Conservation (phyloP, 2,113 vertebrate species). For the Megaceryle maxima region DNA sequence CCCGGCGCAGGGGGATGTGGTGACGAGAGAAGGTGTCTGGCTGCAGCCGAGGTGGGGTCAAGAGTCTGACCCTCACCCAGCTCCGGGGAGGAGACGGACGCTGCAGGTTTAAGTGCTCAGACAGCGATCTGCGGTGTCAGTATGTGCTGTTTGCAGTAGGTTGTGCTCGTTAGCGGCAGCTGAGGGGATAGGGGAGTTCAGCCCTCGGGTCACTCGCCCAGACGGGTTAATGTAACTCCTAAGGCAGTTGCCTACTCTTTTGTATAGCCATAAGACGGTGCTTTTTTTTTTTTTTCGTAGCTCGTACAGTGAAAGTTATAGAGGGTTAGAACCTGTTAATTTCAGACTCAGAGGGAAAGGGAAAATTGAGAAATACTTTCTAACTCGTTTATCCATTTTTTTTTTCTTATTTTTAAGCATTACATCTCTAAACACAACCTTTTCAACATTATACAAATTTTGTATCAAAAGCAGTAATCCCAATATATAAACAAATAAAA, state of each 20-base stretch:
- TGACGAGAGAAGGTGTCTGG: no score
- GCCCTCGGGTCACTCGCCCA: accelerated
- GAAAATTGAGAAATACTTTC: background rate
- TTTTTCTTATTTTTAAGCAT: background rate
- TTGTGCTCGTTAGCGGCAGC: background rate
- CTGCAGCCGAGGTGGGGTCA: no score
- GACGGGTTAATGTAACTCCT: background rate
- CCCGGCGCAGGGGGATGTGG: accelerated
- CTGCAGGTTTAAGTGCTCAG: no score
- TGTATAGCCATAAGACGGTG: background rate
- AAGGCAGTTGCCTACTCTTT: background rate
- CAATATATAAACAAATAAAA: background rate
- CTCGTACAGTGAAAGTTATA: background rate
- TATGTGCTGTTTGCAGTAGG: accelerated
- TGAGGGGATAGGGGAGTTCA: accelerated
- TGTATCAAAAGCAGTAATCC: background rate
- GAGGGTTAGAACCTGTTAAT: background rate
- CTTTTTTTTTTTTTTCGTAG: background rate
- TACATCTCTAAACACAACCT: background rate
- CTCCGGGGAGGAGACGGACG: background rate
- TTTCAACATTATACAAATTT: background rate
- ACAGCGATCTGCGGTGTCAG: no score
- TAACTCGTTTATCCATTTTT: background rate
- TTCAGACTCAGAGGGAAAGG: background rate
- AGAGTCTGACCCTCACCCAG: background rate